Evolutionary conservation across 1,140 invertebrate species (phyloP), one percentile per base, ranked within the genome.

Genomic region (Myzus persicae): DNA sequence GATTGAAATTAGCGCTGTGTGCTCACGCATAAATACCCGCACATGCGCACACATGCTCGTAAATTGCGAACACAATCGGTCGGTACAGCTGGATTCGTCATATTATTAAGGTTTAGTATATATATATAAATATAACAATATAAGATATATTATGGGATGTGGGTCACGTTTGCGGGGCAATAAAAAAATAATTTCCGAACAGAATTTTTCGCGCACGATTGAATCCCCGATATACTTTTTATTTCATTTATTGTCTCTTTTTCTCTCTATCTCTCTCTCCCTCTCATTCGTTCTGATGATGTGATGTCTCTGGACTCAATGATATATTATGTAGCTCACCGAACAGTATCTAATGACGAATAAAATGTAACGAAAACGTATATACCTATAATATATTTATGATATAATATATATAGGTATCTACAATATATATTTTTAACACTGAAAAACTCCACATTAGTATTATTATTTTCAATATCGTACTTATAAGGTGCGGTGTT

Each of bases 121-220:
- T 36, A 59, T 36, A 81, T 36, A 76, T 18, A 87, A n/a, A 87
- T 46, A 87, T 46, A 46, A 4, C 7, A 31, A 42, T 82, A 82
- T 82, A 82, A 18, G 14, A 81, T 44, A 51, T 48, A 46, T 8
- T 88, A 48, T 38, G 7, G 40, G 38, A 91, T 82, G 67, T 82
- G 91, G 91, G 91, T 92, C 76, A 92, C 76, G 91, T 82, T 48
- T 0, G 59, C 76, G 36, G 44, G 42, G 44, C 22, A 82, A 82
- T 92, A 82, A 84, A 92, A 82, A 48, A 92, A 82, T 82, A 92
- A 48, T 92, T 92, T 82, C 44, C 91, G 76, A 82, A 82, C 44
- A 48, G 4, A 42, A 92, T 82, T 84, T 92, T 82, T 92, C 44
- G 91, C 91, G 91, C 91, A 92, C 91, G 91, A 92, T 46, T 82